Evolutionary conservation across 2,888 invertebrate genomes (phyloP).

Genomic region (Folsomia candida): DNA sequence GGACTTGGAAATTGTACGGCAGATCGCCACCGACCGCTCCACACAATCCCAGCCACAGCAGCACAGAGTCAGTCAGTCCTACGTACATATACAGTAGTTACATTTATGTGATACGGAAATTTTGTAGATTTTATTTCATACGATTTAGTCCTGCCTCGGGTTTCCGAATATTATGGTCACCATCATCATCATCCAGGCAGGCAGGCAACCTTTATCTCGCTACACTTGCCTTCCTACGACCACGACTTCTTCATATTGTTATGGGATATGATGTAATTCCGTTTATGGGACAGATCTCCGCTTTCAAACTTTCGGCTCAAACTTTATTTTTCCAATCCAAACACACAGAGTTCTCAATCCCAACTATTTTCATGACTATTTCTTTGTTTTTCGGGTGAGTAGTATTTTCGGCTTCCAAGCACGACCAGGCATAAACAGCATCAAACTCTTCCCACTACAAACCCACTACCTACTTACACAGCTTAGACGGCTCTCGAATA

Average conservation of each 20-base stretch:
- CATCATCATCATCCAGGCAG: conserved; percentile 29
- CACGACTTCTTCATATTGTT: conserved; percentile 46
- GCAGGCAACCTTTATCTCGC: conserved; percentile 36
- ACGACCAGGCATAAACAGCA: no score
- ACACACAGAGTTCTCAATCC: no score
- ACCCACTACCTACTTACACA: no score
- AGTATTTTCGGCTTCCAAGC: no score
- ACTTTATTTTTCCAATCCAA: neutral
- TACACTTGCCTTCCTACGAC: no score
- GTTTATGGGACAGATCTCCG: conserved; percentile 42
- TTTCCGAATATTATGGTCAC: neutral
- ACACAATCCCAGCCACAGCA: no score
- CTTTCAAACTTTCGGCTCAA: neutral
- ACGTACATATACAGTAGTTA: conserved; percentile 14
- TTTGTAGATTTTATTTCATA: conserved; percentile 39
- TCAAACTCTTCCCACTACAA: no score
- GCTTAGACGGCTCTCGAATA: no score
- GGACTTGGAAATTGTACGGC: conserved; percentile 38
- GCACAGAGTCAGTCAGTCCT: neutral
- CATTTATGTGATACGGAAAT: conserved; percentile 42
- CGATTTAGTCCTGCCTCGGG: neutral
- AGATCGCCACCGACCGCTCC: conserved; percentile 35
- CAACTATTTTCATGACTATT: neutral
- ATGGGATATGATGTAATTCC: conserved; percentile 48
- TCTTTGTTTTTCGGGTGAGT: neutral